A percentile compares a stretch with the other conserved stretches of the same genome.
phyloP scores from a whole-genome alignment of 2,888 invertebrate species.

The Adelphocoris suturalis region DNA sequence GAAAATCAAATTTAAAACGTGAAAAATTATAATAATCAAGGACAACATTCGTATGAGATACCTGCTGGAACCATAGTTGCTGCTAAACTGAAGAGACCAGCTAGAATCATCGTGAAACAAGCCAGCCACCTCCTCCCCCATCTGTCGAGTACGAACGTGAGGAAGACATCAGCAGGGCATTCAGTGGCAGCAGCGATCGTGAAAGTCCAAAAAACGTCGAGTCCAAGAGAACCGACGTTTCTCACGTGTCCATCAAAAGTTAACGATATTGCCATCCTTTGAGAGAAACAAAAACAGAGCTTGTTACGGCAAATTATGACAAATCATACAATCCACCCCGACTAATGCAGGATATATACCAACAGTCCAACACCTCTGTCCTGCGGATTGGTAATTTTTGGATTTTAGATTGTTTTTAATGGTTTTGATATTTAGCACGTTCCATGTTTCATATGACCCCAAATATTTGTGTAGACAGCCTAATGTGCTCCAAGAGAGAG shows the following conservation, averaged over 20 bases:
- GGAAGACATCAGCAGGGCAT: slow-evolving; percentile 89
- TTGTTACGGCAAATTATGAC: too few species aligned
- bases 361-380: too few species aligned
- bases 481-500: too few species aligned
- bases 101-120: slow-evolving; percentile 89
- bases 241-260: slow-evolving; percentile 94
- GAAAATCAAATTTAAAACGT: too few species aligned
- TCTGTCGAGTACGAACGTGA: slow-evolving; percentile 87
- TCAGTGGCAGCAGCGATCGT: slow-evolving; percentile 91
- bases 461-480: too few species aligned
- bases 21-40: too few species aligned
- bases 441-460: too few species aligned
- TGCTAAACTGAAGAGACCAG: slow-evolving; percentile 89
- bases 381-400: too few species aligned
- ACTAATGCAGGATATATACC: too few species aligned
- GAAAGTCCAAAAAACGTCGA: slow-evolving; percentile 91
- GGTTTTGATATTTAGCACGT: too few species aligned
- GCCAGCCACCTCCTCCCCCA: slow-evolving; percentile 93
- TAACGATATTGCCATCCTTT: slow-evolving; percentile 90
- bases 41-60: neutral
- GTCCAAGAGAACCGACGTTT: slow-evolving; percentile 90
- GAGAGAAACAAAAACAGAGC: slow-evolving; percentile 12
- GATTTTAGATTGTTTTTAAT: too few species aligned
- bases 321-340: too few species aligned
- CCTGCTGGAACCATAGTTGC: slow-evolving; percentile 85